Evolutionary conservation across 2,113 vertebrate genomes (phyloP).

Genomic region (Apus apus): DNA sequence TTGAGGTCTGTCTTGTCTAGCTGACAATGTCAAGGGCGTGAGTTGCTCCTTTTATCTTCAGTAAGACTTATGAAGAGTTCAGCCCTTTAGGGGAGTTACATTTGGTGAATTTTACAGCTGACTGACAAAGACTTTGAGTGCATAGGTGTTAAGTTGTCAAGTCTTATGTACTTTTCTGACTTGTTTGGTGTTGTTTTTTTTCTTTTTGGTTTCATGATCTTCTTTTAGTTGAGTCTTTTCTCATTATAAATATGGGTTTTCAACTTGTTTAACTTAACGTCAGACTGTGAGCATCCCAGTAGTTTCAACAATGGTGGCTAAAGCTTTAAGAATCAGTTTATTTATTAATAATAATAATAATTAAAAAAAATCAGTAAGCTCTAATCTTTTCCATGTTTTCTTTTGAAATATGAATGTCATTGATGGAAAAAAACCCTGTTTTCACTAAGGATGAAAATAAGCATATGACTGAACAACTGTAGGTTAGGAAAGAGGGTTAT

Average conservation of each 20-base stretch:
- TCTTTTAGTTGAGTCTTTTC: not conserved
- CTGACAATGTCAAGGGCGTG: not conserved
- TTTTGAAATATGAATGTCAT: not conserved
- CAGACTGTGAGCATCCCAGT: not conserved
- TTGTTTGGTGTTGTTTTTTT: not conserved
- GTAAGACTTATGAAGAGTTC: not conserved
- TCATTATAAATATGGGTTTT: not conserved
- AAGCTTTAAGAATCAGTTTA: not conserved
- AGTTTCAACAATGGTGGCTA: not conserved
- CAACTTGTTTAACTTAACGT: not conserved
- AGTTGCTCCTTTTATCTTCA: not conserved
- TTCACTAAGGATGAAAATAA: not conserved
- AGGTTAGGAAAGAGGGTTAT: not conserved
- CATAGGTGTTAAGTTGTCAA: not conserved
- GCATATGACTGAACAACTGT: not conserved
- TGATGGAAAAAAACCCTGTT: rapidly evolving
- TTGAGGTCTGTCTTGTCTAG: not conserved
- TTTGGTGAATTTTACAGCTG: not conserved
- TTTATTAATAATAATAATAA: not conserved
- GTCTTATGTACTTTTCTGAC: not conserved
- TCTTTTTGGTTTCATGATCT: not conserved
- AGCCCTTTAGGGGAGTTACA: not conserved
- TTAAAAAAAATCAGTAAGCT: rapidly evolving
- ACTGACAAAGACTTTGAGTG: not conserved
- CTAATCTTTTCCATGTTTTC: not conserved